Percentiles rank a stretch among this genome's conserved stretches.
These are phyloP conservation scores for Hemiscyllium ocellatum DNA, from an alignment of 2,113 vertebrate species.

Conservation along the genomic window DNA sequence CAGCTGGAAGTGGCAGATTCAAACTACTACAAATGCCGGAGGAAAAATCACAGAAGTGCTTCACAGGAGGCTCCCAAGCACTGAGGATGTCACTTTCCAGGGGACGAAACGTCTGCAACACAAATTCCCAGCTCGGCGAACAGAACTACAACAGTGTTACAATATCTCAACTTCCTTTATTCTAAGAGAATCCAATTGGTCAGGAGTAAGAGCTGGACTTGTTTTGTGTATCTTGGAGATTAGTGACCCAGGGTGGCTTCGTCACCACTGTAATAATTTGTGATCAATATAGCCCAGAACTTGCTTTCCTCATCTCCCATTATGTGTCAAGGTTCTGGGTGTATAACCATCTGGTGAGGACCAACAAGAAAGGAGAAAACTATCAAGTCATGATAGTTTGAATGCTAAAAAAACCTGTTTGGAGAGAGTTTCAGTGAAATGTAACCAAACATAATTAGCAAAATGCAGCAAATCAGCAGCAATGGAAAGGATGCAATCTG, in stretches of 20 bases:
- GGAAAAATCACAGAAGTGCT: no score
- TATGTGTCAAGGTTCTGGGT: not conserved
- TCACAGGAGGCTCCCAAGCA: no score
- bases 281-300: not conserved
- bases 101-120: no score
- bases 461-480: not conserved
- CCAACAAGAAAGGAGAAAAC: not conserved
- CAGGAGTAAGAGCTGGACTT: not conserved
- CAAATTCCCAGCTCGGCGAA: no score
- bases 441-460: not conserved
- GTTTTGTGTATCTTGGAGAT: not conserved
- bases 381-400: not conserved
- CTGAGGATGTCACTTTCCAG: no score
- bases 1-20: no score
- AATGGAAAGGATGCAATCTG: not conserved
- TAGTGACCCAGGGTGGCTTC: not conserved
- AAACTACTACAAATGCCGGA: no score
- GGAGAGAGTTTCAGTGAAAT: not conserved
- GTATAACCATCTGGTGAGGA: not conserved
- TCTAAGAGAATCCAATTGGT: not conserved
- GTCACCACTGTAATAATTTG: not conserved
- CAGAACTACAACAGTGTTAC: no score
- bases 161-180: not conserved
- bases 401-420: not conserved
- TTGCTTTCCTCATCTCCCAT: not conserved